Conservation (phyloP, 2,797 vertebrate species). For the Tauraco hartlaubi region DNA sequence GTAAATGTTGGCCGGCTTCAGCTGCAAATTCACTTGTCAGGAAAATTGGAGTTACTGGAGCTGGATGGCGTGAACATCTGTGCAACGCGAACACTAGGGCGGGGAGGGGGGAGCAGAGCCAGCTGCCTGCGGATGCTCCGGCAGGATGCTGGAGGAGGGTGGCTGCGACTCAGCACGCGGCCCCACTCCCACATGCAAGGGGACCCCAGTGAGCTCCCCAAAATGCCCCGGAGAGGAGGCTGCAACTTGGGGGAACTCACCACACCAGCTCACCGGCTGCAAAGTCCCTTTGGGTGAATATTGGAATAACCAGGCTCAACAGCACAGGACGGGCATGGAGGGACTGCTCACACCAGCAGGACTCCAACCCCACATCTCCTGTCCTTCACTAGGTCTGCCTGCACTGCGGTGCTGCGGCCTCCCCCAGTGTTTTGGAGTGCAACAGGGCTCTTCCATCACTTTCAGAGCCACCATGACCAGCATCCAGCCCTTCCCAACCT, state of each 20-base stretch:
- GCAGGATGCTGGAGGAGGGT: not conserved
- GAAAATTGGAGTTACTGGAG: not conserved
- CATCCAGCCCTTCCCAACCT: not conserved
- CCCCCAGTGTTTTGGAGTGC: not conserved
- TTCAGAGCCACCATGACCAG: not conserved
- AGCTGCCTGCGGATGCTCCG: not conserved
- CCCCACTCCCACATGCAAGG: not conserved
- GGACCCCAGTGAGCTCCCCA: not conserved
- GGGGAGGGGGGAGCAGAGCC: not conserved
- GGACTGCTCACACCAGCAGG: not conserved
- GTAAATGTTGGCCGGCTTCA: not conserved
- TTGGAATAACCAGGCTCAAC: rapidly evolving
- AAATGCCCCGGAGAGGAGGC: not conserved
- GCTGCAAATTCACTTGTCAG: conserved; percentile 9
- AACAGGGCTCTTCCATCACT: not conserved
- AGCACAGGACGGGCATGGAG: rapidly evolving
- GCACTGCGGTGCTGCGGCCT: rapidly evolving
- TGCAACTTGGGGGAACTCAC: not conserved
- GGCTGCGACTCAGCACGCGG: rapidly evolving
- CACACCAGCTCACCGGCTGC: rapidly evolving
- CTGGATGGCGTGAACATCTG: not conserved
- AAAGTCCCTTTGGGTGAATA: not conserved
- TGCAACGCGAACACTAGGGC: not conserved
- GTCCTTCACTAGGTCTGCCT: not conserved
- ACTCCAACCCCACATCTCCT: not conserved